Evolutionary conservation across 2,888 invertebrate species (phyloP), one percentile per base, ranked within the genome.

Genomic region (Cheilosia urbana): DNA sequence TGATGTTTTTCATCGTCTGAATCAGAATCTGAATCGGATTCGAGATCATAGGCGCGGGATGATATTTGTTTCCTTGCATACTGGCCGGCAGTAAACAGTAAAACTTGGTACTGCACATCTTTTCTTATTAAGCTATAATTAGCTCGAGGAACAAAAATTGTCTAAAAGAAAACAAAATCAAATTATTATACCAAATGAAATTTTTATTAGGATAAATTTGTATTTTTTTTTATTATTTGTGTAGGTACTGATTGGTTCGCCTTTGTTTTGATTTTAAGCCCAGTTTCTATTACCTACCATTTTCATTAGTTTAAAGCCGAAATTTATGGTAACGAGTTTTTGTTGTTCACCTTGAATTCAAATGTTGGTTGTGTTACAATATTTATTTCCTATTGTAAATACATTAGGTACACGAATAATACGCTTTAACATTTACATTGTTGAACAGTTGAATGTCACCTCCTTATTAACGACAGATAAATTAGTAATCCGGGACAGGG

Each of bases 11-110:
- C 73, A 21, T 53, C 21, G 19, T 84, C 83, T 15, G 81, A 71
- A 34, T 81, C 81, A 11, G 79, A 79, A 30, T 84, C 83, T 57
- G 82, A 77, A 72, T 82, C 82, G 13, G 83, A 75, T 30, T 84
- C 83, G 37, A 84, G 62, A 40, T 84, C 83, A 21, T 79, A 75
- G 11, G 79, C 73, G 7, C 34, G 78, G 7, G 73, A 73, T 57
- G 79, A 40, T 40, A 68, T 73, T 62, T 45, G 30, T 27, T 15
- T 62, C 27, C 69, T 79, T 27, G 65, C 51, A 47, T 79, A 73
- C 17, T 47, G 34, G 19, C 69, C 57, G 13, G 24, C 49, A 21
- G 78, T 24, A 15, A 49, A 5, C 6, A 60, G 40, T 4, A 53
- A 21, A 13, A n/a, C 34, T 6, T 60, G 51, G 34, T 24, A 15